These are phyloP conservation scores for Drosophila robusta DNA, from an alignment of 2,888 invertebrate species.

Conservation along the genomic window DNA sequence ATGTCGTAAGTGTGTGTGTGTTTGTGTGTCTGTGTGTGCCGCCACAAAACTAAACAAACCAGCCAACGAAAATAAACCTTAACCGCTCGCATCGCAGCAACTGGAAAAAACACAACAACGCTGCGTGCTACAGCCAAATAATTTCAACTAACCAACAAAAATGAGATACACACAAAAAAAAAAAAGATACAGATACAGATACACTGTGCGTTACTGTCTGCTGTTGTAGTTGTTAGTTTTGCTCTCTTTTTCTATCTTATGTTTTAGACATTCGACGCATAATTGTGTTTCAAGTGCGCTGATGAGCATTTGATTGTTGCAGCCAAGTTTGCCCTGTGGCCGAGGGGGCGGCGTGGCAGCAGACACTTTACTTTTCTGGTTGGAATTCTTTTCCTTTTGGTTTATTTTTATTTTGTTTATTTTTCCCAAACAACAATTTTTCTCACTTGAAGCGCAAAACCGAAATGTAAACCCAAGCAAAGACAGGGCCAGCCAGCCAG, in stretches of 20 bases:
- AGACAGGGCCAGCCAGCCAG: conserved; percentile 36
- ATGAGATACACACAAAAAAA: conserved; percentile 52
- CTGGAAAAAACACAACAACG: conserved; percentile 19
- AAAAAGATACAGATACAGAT: conserved; percentile 36
- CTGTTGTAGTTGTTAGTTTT: conserved; percentile 25
- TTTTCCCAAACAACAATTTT: conserved; percentile 74
- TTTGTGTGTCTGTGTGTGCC: conserved; percentile 46
- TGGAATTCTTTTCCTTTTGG: conserved; percentile 32
- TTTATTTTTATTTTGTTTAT: conserved; percentile 64
- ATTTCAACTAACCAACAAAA: conserved; percentile 59
- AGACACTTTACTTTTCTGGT: conserved; percentile 34
- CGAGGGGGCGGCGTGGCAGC: neutral
- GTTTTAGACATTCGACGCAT: conserved; percentile 67
- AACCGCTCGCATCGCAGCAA: conserved; percentile 33
- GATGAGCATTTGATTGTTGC: conserved; percentile 82
- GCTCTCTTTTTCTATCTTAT: conserved; percentile 24
- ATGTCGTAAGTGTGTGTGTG: conserved; percentile 43
- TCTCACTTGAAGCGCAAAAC: conserved; percentile 74
- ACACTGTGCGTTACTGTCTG: conserved; percentile 50
- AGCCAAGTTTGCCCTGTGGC: conserved; percentile 37
- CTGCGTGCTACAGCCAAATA: conserved; percentile 48
- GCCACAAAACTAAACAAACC: conserved; percentile 80
- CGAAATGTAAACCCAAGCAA: conserved; percentile 72
- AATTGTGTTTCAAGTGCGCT: conserved; percentile 76
- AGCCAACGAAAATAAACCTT: conserved; percentile 79